phyloP scores from a whole-genome alignment of 2,113 vertebrate genomes.

The Lanius ludovicianus region DNA sequence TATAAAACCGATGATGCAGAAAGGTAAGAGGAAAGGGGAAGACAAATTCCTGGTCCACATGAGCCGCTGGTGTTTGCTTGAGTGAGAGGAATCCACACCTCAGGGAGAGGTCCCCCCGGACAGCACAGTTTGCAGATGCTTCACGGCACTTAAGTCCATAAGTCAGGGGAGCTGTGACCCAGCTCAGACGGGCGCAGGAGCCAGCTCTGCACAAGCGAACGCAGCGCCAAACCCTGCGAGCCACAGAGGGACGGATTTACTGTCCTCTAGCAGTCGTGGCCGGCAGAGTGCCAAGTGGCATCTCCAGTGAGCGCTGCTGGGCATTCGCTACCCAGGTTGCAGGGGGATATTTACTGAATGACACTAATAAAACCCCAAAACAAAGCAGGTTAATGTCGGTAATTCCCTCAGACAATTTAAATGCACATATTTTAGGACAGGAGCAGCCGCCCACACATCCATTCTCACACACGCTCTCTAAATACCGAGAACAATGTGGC shows the following conservation, averaged over 20 bases:
- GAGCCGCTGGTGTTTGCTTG: not conserved
- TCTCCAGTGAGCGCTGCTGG: not conserved
- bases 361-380: conserved; percentile 12
- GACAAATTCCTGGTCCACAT: not conserved
- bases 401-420: conserved; percentile 48
- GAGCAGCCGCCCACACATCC: not conserved
- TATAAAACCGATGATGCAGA: not conserved
- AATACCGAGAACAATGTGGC: not conserved
- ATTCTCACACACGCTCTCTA: not conserved
- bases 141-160: rapidly evolving
- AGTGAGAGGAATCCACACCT: not conserved
- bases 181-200: not conserved
- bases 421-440: conserved; percentile 49
- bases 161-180: not conserved
- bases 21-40: not conserved
- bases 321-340: not conserved
- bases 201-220: not conserved
- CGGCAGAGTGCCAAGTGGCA: not conserved
- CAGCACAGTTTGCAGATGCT: not conserved
- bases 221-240: not conserved
- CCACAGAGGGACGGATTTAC: not conserved
- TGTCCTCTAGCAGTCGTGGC: not conserved
- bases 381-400: conserved; percentile 45
- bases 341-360: not conserved
- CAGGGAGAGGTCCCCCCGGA: not conserved